These are phyloP conservation scores for Crotalus helleri DNA, from an alignment of 2,113 vertebrate species.

Conservation along the genomic window DNA sequence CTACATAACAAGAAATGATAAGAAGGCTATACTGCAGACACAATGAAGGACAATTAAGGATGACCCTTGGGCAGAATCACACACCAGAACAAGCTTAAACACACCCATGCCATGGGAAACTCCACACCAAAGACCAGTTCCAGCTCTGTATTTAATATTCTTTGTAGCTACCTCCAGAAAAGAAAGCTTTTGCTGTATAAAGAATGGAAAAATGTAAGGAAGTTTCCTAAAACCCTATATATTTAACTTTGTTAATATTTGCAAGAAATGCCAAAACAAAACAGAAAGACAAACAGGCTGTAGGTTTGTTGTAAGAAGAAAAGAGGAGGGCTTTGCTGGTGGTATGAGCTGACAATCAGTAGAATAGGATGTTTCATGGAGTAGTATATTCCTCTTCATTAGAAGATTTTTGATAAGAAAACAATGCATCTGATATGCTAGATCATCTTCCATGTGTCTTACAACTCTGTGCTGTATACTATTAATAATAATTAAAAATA, in stretches of 20 bases:
- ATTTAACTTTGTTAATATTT: neutral
- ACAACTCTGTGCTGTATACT: neutral
- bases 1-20: neutral
- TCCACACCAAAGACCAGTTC: neutral
- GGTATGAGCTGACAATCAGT: neutral
- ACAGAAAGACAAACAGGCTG: neutral
- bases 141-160: too few species aligned
- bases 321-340: neutral
- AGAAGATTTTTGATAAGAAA: neutral
- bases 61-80: neutral
- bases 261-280: neutral
- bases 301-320: neutral
- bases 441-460: too few species aligned
- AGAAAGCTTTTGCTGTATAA: neutral
- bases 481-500: neutral
- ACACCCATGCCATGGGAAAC: neutral
- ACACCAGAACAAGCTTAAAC: neutral
- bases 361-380: neutral
- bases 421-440: neutral
- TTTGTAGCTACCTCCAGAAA: too few species aligned
- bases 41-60: neutral
- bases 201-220: neutral
- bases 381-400: neutral
- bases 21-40: neutral
- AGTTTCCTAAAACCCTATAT: neutral